Base-by-base conservation (phyloP, 2,888 invertebrate species). In the Sarcophaga rosellei region DNA sequence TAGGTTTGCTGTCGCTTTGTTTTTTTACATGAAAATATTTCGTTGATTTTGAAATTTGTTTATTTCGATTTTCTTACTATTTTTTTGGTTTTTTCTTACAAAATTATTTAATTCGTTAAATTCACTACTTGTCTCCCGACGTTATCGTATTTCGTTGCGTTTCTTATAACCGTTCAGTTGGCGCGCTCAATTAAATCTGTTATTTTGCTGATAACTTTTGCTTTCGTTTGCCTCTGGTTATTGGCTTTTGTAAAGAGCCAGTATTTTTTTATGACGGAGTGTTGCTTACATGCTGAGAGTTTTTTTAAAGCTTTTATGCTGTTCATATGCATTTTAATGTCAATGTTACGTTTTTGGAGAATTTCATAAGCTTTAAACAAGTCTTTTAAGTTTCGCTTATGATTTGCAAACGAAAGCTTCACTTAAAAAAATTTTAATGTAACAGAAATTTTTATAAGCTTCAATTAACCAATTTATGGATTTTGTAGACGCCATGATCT, bases 151-250 rank as follows among this genome's bases (percentile, higher is more conserved):
- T 76, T 73, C 53, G 47, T 75, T 78, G 17, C 25, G 68, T 78
- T 25, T 79, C 61, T 81, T 86, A 89, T 89, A 35, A 89, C 90
- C 89, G 89, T 84, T 88, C 75, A 76, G 89, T 82, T 89, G 86
- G 89, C 89, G 89, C 86, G 89, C 88, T 89, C 88, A 87, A 86
- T 82, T 88, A 88, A 88, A 89, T 91, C 91, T 91, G 90, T 68
- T 81, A 17, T 75, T 44, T 62, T 25, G 77, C 79, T 81, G 57
- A 70, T 44, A 82, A 89, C 87, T 89, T 88, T 89, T 88, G 87
- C 84, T 88, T 89, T 89, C 88, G 72, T 88, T 88, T 81, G 83
- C 62, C 68, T 45, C 23, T 77, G 53, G 45, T 35, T 69, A 21
- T 23, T 78, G n/a, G n/a, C 66, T 81, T 68, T 73, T n/a, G 63